Evolutionary conservation across 2,797 vertebrate species (phyloP).

Genomic region (Agapornis canus): DNA sequence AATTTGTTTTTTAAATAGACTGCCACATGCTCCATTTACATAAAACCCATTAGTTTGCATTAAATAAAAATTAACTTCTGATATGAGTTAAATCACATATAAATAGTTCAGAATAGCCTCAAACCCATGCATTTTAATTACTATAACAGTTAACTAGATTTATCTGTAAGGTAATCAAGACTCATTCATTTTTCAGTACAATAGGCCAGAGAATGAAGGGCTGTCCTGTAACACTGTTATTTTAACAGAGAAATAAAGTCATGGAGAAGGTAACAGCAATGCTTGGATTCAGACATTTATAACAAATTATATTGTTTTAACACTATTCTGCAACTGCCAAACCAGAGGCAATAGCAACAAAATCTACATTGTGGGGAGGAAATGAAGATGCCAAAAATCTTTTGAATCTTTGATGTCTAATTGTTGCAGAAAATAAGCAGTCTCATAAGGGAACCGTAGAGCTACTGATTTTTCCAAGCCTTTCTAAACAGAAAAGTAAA

Average conservation of each 20-base stretch:
- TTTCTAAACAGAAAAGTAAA: not conserved
- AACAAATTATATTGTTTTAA: not conserved
- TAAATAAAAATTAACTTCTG: slow-evolving; percentile 85
- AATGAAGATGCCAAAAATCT: not conserved
- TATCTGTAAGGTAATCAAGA: slow-evolving; percentile 80
- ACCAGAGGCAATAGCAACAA: not conserved
- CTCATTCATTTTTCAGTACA: slow-evolving; percentile 67
- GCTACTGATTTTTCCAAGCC: not conserved
- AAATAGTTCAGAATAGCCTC: slow-evolving; percentile 79
- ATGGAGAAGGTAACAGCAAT: not conserved
- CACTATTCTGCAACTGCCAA: not conserved
- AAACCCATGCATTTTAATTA: slow-evolving; percentile 80
- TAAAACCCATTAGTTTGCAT: slow-evolving; percentile 85
- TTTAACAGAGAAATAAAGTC: slow-evolving; percentile 25
- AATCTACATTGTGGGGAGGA: not conserved
- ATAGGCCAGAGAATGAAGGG: not conserved
- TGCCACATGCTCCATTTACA: slow-evolving; percentile 86
- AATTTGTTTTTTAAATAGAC: slow-evolving; percentile 86
- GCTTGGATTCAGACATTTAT: not conserved
- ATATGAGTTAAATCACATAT: slow-evolving; percentile 83
- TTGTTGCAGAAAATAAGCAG: not conserved
- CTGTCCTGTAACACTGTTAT: not conserved
- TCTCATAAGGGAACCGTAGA: not conserved
- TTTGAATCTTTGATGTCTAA: not conserved
- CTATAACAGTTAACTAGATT: slow-evolving; percentile 77